A percentile compares a stretch with the other conserved stretches of the same genome.
Evolutionary conservation across 2,797 vertebrate species (phyloP).

Genomic region (Denticeps clupeoides): DNA sequence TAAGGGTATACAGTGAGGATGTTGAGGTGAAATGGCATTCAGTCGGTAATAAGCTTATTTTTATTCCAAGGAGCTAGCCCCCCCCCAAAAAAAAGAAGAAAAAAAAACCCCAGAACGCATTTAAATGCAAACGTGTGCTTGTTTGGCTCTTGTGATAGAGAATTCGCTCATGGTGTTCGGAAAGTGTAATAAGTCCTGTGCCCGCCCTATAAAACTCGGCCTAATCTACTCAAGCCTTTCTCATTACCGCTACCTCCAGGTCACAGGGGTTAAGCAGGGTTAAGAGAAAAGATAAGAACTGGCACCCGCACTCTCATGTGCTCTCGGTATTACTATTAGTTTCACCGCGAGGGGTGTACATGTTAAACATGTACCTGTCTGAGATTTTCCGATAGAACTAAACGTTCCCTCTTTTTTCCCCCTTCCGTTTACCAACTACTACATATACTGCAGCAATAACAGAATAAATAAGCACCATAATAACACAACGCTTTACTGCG

Average conservation of each 20-base stretch:
- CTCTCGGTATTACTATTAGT: not conserved
- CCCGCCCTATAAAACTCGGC: slow-evolving; percentile 11
- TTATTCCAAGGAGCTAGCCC: slow-evolving; percentile 1
- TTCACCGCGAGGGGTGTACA: not conserved
- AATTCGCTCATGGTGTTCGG: slow-evolving; percentile 1
- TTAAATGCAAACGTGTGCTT: slow-evolving; percentile 4
- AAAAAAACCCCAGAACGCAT: slow-evolving; percentile 5
- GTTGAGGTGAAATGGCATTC: slow-evolving; percentile 8
- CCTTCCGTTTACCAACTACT: not conserved
- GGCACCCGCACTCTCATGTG: not conserved
- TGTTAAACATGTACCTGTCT: not conserved
- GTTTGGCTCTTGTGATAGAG: slow-evolving; percentile 20
- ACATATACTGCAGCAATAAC: not conserved
- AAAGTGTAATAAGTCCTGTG: slow-evolving; percentile 2
- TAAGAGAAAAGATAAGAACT: slow-evolving; percentile 4
- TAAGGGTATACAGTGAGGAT: slow-evolving; percentile 3
- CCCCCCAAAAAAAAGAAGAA: slow-evolving; percentile 6
- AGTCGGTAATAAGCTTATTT: not conserved
- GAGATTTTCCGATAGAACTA: not conserved
- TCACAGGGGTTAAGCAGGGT: slow-evolving; percentile 17
- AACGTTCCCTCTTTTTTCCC: not conserved
- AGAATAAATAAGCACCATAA: not conserved
- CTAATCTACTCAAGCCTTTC: slow-evolving; percentile 13
- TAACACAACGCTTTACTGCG: not conserved
- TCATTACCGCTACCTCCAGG: slow-evolving; percentile 13